Evolutionary conservation across 2,888 invertebrate species (phyloP), one percentile per base, ranked within the genome.

Genomic region (Rhorus exstirpatorius): DNA sequence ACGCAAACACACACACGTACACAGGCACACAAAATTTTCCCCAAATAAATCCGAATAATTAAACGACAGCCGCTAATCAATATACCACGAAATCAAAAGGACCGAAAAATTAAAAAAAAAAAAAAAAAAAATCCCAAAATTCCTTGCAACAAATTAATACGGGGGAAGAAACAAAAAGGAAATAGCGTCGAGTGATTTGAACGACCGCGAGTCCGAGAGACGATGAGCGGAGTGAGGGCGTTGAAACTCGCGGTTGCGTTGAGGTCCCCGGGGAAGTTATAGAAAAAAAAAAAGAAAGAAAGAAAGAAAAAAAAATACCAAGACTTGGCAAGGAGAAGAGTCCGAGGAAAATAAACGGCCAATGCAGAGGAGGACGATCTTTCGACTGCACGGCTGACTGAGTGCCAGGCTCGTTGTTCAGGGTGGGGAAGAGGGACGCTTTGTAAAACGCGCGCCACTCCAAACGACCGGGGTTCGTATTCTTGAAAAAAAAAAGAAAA

Each of bases 321-420:
- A n/a, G n/a, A n/a, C n/a, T n/a, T n/a, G 61, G 65, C 49, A 19
- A 70, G 76, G 65, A 24, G 63, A 67, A 55, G 49, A 74, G 75
- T 49, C 35, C 51, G 79, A 72, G 68, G 77, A 79, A 81, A 85
- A 84, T 84, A 86, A 84, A 77, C 85, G 81, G 84, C 65, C 49
- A 78, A 74, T 74, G 65, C 82, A 83, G 84, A 84, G 74, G 87
- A 87, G 87, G 91, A 88, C 88, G 90, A 91, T 91, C 88, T 89
- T 92, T 88, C 88, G 90, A 91, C 91, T 91, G 88, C 89, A 92
- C 92, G 92, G 91, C 91, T 92, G 91, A 92, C 92, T 91, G 92
- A 91, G 84, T 87, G 87, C 83, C 84, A 82, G 83, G 76, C 53
- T 79, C 49, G 72, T 67, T 53, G 46, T 51, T 58, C 81, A 49